These are phyloP conservation scores for Trachelus tabidus DNA, from an alignment of 2,888 invertebrate genomes.

Conservation along the genomic window DNA sequence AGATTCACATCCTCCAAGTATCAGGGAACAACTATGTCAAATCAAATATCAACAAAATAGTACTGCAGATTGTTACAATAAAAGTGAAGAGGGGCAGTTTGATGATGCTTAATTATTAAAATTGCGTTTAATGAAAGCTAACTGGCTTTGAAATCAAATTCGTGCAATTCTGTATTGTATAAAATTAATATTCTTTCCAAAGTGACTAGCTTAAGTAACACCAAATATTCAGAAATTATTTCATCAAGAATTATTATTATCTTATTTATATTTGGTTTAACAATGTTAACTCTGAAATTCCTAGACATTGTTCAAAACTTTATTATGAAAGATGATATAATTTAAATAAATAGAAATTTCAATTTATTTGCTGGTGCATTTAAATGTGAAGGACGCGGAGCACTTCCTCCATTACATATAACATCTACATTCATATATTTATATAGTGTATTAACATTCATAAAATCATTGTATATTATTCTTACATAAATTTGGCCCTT, in stretches of 20 bases:
- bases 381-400: not conserved
- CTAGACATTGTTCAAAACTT: not conserved
- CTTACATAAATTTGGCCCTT: not conserved
- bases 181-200: not conserved
- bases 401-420: not conserved
- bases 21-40: constrained; percentile 20
- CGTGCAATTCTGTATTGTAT: not conserved
- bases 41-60: constrained; percentile 22
- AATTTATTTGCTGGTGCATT: not conserved
- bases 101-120: constrained; percentile 35
- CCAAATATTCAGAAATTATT: no score
- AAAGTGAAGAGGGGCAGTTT: constrained; percentile 42
- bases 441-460: not conserved
- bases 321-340: not conserved
- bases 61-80: constrained; percentile 1
- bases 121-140: not conserved
- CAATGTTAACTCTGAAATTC: not conserved
- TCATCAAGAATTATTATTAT: no score
- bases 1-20: constrained; percentile 27
- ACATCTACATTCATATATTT: not conserved
- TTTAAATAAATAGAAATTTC: not conserved
- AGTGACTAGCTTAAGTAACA: not conserved
- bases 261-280: not conserved
- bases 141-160: not conserved
- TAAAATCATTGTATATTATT: not conserved